Evolutionary conservation across 2,888 invertebrate species (phyloP), one percentile per base, ranked within the genome.

Genomic region (Chironomus tentans): DNA sequence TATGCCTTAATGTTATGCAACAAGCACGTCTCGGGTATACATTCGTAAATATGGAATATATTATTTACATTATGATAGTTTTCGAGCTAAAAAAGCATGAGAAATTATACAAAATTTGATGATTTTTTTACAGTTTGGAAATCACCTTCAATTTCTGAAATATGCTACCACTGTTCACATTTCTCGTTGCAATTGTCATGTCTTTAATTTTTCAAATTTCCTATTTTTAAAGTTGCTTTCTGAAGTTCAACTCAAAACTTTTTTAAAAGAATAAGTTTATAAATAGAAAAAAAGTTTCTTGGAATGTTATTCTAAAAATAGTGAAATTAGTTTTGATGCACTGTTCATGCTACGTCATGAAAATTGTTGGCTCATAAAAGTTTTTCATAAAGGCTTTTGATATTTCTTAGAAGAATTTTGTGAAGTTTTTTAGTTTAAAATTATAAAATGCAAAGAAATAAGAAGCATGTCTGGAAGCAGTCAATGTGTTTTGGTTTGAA

Each of bases 81-180:
- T 38, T 38, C 10, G 38, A 38, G 38, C 10, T 38, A 38, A 38
- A 38, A 10, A 38, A 38, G 38, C 38, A 38, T 38, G 38, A 38
- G 12, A 56, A 56, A 18, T 56, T 15, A 56, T 13, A 18, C 3
- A 56, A 56, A 56, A 56, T n/a, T 18, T 56, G 15, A 56, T 56
- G 56, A 56, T n/a, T n/a, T 56, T n/a, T n/a, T 15, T 56, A 4
- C 18, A 15, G 56, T 18, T 68, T 38, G 38, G 38, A 68, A 68
- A n/a, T 38, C 28, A 74, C 74, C 74, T 74, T 65, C 18, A 74
- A 22, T 22, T 21, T 68, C 4, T 74, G 74, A 65, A 74, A 74
- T 47, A 74, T 74, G 24, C 68, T 68, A 68, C 68, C 22, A 12
- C 47, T 47, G 50, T 74, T 74, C 7, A 68, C 68, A 48, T 74